A percentile compares a stretch with the other conserved stretches of the same genome.
These are phyloP conservation scores for Hexactinellida sp. DNA, from an alignment of 37 sponge, comb jelly and placozoan species.

Conservation along the genomic window DNA sequence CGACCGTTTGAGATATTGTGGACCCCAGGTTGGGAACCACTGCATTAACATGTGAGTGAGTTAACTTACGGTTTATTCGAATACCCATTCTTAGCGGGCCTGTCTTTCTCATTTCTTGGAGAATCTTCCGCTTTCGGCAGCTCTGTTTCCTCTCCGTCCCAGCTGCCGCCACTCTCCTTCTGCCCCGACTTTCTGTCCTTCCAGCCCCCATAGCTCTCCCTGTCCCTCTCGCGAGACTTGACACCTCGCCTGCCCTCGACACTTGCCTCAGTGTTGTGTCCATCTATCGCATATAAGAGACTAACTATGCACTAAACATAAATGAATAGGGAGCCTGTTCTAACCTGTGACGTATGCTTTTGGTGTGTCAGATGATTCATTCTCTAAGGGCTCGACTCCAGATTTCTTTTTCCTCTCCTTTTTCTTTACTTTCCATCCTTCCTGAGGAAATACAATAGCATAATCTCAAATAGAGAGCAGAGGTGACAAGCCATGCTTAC, in stretches of 20 bases:
- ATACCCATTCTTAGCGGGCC: neutral
- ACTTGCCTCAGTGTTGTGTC: neutral
- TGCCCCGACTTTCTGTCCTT: neutral
- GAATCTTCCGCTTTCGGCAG: neutral
- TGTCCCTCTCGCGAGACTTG: neutral
- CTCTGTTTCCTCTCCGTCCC: neutral
- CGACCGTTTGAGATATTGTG: too few species aligned
- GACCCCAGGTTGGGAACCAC: too few species aligned
- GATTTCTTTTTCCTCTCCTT: neutral
- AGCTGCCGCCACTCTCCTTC: neutral
- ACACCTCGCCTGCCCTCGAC: neutral
- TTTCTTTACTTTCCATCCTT: neutral
- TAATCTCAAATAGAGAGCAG: neutral
- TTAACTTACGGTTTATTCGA: too few species aligned
- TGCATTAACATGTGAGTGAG: too few species aligned
- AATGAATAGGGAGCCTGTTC: too few species aligned
- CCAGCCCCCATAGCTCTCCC: neutral
- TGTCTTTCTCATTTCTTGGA: neutral
- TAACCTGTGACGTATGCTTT: neutral
- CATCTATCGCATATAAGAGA: neutral
- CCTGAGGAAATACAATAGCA: neutral
- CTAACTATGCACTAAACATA: too few species aligned
- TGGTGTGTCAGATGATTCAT: neutral
- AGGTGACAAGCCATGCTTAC: neutral
- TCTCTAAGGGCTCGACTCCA: neutral